These are phyloP conservation scores for Thalpophila matura DNA, from an alignment of 2,888 invertebrate genomes.

Conservation along the genomic window DNA sequence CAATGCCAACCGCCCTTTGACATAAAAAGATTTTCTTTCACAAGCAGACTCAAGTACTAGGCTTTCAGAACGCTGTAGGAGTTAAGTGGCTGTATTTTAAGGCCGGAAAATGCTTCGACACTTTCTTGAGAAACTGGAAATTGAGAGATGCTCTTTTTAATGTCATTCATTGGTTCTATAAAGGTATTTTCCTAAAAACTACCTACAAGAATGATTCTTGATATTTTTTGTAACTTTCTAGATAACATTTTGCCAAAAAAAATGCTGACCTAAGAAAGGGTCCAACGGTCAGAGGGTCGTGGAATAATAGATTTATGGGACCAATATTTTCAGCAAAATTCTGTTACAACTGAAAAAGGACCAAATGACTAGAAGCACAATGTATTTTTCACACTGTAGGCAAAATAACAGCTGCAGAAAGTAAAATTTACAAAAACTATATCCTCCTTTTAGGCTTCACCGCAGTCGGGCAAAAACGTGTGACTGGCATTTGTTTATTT, in stretches of 20 bases:
- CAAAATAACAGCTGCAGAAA: background rate
- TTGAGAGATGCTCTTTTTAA: constrained; percentile 31
- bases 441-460: too few relatives aligned
- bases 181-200: background rate
- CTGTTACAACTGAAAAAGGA: background rate
- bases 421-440: too few relatives aligned
- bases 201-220: too few relatives aligned
- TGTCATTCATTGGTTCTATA: background rate
- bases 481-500: too few relatives aligned
- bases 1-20: constrained; percentile 53
- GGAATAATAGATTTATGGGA: background rate
- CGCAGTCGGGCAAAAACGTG: too few relatives aligned
- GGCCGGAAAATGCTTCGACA: constrained; percentile 36
- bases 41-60: constrained; percentile 46
- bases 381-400: background rate
- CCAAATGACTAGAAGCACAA: background rate
- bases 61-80: constrained; percentile 41
- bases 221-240: too few relatives aligned
- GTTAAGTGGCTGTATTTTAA: constrained; percentile 48
- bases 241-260: constrained; percentile 4
- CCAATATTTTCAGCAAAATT: constrained; percentile 1
- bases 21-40: constrained; percentile 50
- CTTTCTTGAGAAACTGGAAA: constrained; percentile 26
- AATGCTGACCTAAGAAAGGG: constrained; percentile 10
- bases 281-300: background rate